A percentile compares a stretch with the other conserved stretches of the same genome.
Conservation (phyloP, 2,797 vertebrate species). For the Strix occidentalis region DNA sequence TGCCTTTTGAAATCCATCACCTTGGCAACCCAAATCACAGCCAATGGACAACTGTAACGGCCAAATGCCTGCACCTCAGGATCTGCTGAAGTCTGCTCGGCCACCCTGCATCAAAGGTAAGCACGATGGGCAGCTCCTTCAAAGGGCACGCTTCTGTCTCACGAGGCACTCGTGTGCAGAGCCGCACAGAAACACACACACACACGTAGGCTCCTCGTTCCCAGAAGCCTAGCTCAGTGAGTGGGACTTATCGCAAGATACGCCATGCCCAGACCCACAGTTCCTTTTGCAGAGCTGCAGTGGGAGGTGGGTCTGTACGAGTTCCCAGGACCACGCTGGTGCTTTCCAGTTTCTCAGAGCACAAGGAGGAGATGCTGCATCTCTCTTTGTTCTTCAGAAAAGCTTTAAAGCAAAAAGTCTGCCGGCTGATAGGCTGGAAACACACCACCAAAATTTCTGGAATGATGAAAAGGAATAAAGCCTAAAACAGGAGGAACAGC, state of each 20-base stretch:
- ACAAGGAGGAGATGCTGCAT: neutral
- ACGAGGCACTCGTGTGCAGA: rapidly evolving
- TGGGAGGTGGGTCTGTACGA: rapidly evolving
- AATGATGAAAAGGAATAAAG: neutral
- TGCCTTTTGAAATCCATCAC: conserved; percentile 38
- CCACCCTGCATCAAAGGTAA: rapidly evolving
- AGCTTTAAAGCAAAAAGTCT: neutral
- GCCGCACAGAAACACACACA: rapidly evolving
- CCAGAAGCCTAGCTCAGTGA: neutral
- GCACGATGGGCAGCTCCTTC: neutral
- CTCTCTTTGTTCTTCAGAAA: neutral
- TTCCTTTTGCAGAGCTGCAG: neutral
- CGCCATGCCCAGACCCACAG: rapidly evolving
- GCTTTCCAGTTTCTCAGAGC: neutral
- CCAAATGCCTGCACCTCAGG: rapidly evolving
- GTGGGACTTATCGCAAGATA: neutral
- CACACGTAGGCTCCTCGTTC: rapidly evolving
- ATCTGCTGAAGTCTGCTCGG: rapidly evolving
- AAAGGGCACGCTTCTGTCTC: neutral
- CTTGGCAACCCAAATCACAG: neutral
- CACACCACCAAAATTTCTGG: neutral
- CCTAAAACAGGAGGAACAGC: neutral
- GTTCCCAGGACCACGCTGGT: rapidly evolving
- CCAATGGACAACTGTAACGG: neutral
- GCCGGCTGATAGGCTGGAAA: neutral